A percentile compares a stretch with the other conserved stretches of the same genome.
Evolutionary conservation across 2,797 vertebrate genomes (phyloP).

Genomic region (Enteromius mattozi): DNA sequence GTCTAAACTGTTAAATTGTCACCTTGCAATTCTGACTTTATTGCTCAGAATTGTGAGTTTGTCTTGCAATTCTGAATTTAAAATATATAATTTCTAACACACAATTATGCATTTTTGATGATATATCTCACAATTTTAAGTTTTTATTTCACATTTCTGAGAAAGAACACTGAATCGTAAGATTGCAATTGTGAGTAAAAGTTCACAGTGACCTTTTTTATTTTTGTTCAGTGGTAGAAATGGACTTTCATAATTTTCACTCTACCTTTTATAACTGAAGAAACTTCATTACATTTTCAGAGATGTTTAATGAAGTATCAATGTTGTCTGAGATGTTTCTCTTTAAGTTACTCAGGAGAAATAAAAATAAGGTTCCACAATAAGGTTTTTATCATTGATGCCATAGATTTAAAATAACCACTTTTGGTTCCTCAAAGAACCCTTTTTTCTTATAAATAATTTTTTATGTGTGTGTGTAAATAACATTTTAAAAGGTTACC

Average conservation of each 20-base stretch:
- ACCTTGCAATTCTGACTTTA: no score
- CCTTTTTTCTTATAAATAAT: no score
- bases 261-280: neutral
- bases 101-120: neutral
- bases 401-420: no score
- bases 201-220: neutral
- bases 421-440: no score
- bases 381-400: neutral
- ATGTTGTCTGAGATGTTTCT: neutral
- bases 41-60: neutral
- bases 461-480: no score
- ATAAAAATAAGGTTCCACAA: no score
- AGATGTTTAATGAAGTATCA: slow-evolving; percentile 8
- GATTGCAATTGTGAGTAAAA: neutral
- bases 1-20: no score
- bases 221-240: neutral
- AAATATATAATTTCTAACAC: neutral
- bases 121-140: neutral
- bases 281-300: neutral
- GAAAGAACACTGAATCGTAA: neutral
- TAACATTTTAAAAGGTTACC: no score
- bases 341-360: neutral
- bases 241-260: neutral
- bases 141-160: neutral
- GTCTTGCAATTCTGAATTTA: neutral